These are phyloP conservation scores for Betta splendens DNA, from an alignment of 2,797 vertebrate genomes.

Conservation along the genomic window DNA sequence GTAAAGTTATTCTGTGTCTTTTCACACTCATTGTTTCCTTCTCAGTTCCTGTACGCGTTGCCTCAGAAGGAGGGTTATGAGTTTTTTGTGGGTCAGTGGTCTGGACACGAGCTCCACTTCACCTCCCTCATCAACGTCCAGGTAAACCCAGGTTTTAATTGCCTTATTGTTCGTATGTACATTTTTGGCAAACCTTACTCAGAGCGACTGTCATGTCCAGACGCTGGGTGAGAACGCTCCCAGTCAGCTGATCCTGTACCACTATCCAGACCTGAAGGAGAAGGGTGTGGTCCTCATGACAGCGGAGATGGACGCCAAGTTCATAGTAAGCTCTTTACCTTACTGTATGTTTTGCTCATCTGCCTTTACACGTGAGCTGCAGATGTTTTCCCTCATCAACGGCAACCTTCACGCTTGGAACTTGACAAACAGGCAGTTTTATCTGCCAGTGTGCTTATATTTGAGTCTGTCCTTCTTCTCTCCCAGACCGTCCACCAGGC, in stretches of 20 bases:
- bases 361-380: too few species aligned
- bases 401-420: too few species aligned
- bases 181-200: not conserved
- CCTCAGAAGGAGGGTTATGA: conserved; percentile 95
- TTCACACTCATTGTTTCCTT: not conserved
- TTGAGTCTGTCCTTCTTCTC: not conserved
- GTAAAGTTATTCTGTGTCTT: too few species aligned
- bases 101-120: conserved; percentile 91
- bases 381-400: too few species aligned
- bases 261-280: conserved; percentile 90
- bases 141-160: too few species aligned
- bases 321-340: conserved; percentile 83
- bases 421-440: too few species aligned
- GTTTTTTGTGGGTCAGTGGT: conserved; percentile 95
- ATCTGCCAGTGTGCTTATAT: too few species aligned
- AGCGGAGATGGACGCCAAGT: conserved; percentile 90
- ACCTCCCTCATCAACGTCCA: conserved; percentile 95
- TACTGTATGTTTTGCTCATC: not conserved
- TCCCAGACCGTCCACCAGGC: conserved; percentile 89
- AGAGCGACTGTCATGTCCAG: conserved; percentile 30
- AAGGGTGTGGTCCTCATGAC: conserved; percentile 94
- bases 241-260: conserved; percentile 93
- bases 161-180: too few species aligned
- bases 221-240: conserved; percentile 84
- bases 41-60: conserved; percentile 91